phyloP scores from a whole-genome alignment of 2,113 vertebrate species.

The Microcebus jonahi region DNA sequence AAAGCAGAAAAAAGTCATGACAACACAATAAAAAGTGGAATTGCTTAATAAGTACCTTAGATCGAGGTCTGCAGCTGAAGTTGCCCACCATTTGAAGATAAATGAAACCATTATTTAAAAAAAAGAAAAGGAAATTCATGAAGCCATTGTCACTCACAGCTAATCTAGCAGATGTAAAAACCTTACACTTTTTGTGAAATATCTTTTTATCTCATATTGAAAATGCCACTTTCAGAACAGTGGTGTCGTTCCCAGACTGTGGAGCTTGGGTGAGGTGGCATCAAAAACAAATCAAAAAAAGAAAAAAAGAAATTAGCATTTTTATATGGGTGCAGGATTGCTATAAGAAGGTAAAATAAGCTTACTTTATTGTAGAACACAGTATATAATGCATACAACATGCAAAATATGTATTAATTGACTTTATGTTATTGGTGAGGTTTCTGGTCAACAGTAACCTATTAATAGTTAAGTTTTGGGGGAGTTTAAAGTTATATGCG shows the following conservation, averaged over 20 bases:
- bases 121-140: not conserved
- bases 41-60: not conserved
- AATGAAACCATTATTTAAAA: not conserved
- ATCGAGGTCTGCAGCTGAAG: not conserved
- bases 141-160: not conserved
- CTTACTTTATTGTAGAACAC: not conserved
- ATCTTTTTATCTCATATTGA: not conserved
- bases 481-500: not conserved
- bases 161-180: not conserved
- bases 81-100: not conserved
- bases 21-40: not conserved
- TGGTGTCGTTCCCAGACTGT: too few relatives aligned
- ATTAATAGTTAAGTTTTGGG: not conserved
- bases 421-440: not conserved
- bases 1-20: not conserved
- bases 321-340: not conserved
- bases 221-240: not conserved
- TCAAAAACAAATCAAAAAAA: too few relatives aligned
- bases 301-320: not conserved
- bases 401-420: not conserved
- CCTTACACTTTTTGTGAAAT: not conserved
- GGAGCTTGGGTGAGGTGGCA: too few relatives aligned
- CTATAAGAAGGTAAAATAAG: not conserved
- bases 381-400: not conserved
- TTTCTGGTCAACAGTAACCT: not conserved